Base-by-base conservation (phyloP, 2,797 vertebrate species). In the Amblyopsis hoosieri region DNA sequence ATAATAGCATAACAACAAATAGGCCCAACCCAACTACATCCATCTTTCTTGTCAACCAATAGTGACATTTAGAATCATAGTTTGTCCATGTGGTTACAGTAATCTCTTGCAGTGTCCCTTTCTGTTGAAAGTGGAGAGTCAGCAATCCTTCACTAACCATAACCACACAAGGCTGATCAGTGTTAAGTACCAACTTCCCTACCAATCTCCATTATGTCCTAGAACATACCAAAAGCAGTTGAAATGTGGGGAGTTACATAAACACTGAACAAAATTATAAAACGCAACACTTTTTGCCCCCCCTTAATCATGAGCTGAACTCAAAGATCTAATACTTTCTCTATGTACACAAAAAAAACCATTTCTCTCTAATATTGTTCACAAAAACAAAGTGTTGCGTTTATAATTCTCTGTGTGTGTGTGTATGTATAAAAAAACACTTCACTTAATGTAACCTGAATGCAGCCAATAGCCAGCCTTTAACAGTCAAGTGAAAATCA, bases 61-160 rank as follows among this genome's bases (percentile, higher is more conserved):
- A 62, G 60, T 88, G 87, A 90, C 89, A 89, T 89, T 89, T 80
- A 80, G 70, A 85, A 82, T 88, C 83, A 78, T 77, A 85, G 87
- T 89, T 87, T 89, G 85, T 81, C 74, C 75, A 66, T 66, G 81
- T 68, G 75, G 76, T 76, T 78, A 81, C 75, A 73, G 83, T 85
- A 81, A 80, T 74, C 85, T 69, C 71, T 59, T 33, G 72, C 75
- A 70, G 76, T 23, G 69, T 64, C 82, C 78, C 51, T 57, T 87
- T 73, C 83, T 71, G 65, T 63, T 79, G 67, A 88, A 88, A 87
- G 47, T 50, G 71, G 67, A 69, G 77, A 87, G 78, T 90, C 88
- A 89, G 88, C 89, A 90, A 90, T 90, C 85, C 84, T 90, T 89
- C 90, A 92, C 92, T 90, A 91, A 89, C 87, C 84, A 65, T 61